phyloP scores from a whole-genome alignment of 2,888 invertebrate species.

The Sphaeridia pumilis region DNA sequence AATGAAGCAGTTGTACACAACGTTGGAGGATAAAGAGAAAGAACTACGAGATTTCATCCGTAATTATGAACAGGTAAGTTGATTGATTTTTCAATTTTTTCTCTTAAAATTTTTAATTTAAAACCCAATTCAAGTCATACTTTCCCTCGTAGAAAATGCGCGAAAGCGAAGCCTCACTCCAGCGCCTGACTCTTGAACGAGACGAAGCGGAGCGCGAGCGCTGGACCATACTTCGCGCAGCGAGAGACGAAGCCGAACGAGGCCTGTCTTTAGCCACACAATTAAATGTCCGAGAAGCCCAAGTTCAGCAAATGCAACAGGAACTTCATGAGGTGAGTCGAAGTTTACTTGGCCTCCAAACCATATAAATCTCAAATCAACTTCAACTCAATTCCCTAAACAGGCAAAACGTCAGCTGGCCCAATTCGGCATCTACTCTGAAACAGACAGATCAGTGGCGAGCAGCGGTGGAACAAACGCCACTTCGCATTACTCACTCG shows the following conservation, averaged over 20 bases:
- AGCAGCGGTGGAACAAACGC: slow-evolving; percentile 31
- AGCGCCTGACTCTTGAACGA: slow-evolving; percentile 49
- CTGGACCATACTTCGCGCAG: slow-evolving; percentile 64
- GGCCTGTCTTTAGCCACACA: slow-evolving; percentile 75
- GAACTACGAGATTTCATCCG: slow-evolving; percentile 87
- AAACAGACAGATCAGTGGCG: slow-evolving; percentile 51
- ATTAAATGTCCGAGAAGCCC: slow-evolving; percentile 72
- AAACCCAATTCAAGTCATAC: too few relatives aligned
- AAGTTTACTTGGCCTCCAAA: too few relatives aligned
- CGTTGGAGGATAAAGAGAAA: slow-evolving; percentile 86
- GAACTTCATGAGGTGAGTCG: slow-evolving; percentile 63
- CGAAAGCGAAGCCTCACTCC: slow-evolving; percentile 60
- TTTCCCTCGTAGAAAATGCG: slow-evolving; percentile 65
- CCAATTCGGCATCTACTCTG: slow-evolving; percentile 60
- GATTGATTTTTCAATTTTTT: too few relatives aligned
- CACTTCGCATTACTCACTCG: slow-evolving; percentile 35
- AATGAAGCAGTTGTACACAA: slow-evolving; percentile 87
- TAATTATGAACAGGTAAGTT: slow-evolving; percentile 76
- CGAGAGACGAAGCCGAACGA: slow-evolving; percentile 79
- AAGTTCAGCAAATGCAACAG: slow-evolving; percentile 70
- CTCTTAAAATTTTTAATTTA: too few relatives aligned
- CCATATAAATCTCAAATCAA: too few relatives aligned
- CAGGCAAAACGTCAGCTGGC: slow-evolving; percentile 61
- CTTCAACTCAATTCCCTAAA: too few relatives aligned
- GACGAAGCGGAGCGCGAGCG: slow-evolving; percentile 75